Conservation (phyloP, 2,888 invertebrate species). For the Amorpha juglandis region DNA sequence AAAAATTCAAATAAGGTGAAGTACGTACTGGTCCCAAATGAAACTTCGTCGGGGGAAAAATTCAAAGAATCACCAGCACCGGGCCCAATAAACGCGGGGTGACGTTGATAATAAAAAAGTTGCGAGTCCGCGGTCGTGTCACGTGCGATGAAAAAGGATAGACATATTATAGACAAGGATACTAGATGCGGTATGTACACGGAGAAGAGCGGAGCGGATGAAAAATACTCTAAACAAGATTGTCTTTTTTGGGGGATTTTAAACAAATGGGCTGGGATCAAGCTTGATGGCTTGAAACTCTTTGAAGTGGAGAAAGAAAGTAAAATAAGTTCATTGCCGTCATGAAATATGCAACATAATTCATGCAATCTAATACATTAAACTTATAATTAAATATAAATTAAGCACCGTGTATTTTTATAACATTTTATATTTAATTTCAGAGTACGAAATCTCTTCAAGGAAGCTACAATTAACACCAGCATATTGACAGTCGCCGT, state of each 20-base stretch:
- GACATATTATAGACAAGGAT: conserved; percentile 11
- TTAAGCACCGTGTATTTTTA: too few species aligned
- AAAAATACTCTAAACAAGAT: neutral
- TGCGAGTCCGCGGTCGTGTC: conserved; percentile 47
- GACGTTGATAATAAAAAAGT: conserved; percentile 45
- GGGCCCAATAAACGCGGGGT: conserved; percentile 38
- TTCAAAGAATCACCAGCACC: conserved; percentile 38
- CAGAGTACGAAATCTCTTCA: too few species aligned
- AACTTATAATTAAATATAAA: too few species aligned
- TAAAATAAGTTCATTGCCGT: too few species aligned
- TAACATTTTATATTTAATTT: too few species aligned
- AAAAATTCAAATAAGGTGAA: conserved; percentile 28
- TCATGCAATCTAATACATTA: too few species aligned
- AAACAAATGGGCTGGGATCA: too few species aligned
- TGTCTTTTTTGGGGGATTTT: neutral
- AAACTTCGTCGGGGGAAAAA: conserved; percentile 32
- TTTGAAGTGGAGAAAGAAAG: too few species aligned
- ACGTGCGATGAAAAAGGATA: conserved; percentile 47
- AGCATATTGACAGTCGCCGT: too few species aligned
- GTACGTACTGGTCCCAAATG: conserved; percentile 31
- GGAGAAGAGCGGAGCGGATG: conserved; percentile 19
- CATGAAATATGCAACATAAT: neutral
- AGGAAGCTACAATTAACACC: too few species aligned
- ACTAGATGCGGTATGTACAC: neutral
- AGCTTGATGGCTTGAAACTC: neutral